A percentile compares a stretch with the other conserved stretches of the same genome.
Conservation (phyloP, 2,797 vertebrate species). For the Sarcoramphus papa region DNA sequence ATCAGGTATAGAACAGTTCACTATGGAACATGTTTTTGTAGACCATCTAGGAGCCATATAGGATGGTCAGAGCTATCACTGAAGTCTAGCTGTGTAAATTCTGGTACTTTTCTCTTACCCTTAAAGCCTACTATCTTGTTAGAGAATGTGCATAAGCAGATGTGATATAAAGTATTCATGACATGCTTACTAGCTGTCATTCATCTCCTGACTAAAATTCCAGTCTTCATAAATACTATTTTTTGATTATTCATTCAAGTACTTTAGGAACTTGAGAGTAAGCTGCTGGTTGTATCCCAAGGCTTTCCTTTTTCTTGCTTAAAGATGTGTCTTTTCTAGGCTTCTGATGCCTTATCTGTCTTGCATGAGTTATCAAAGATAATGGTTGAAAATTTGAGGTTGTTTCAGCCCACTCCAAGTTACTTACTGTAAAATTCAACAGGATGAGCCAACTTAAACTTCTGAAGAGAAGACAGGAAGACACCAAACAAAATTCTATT, state of each 20-base stretch:
- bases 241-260: not conserved
- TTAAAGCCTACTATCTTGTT: not conserved
- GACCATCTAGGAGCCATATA: not conserved
- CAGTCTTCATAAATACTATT: not conserved
- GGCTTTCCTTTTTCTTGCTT: not conserved
- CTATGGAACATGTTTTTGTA: not conserved
- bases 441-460: not conserved
- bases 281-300: not conserved
- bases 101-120: not conserved
- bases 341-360: not conserved
- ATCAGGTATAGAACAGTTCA: not conserved
- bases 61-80: not conserved
- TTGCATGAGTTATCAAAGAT: not conserved
- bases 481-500: not conserved
- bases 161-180: not conserved
- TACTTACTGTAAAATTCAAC: not conserved
- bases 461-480: not conserved
- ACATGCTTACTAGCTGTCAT: not conserved
- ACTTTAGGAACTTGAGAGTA: not conserved
- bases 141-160: not conserved
- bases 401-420: not conserved
- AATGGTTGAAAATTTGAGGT: not conserved
- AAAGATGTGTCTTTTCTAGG: not conserved
- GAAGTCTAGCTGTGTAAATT: not conserved
- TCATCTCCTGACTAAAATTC: not conserved